A percentile compares a stretch with the other conserved stretches of the same genome.
phyloP scores from a whole-genome alignment of 1,140 invertebrate genomes.

The Rhizoglyphus robini region DNA sequence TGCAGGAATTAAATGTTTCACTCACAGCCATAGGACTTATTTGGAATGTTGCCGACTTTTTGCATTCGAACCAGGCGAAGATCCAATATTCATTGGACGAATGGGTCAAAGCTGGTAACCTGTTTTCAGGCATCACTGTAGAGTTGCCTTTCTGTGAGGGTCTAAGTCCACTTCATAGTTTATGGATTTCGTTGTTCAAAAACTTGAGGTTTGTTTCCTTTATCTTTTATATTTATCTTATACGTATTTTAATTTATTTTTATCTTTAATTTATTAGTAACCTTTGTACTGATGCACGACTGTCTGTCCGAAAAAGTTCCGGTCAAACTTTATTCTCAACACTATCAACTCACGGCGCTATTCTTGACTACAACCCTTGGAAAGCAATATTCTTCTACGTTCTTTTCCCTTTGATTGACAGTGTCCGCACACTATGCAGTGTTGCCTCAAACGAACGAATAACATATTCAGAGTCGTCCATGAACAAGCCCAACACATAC shows the following conservation, averaged over 20 bases:
- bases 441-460: slow-evolving; percentile 87
- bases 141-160: background rate
- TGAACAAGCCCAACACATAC: background rate
- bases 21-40: slow-evolving; percentile 91
- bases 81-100: slow-evolving; percentile 53
- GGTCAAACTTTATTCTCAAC: slow-evolving; percentile 96
- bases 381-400: slow-evolving; percentile 68
- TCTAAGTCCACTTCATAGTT: background rate
- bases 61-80: slow-evolving; percentile 85
- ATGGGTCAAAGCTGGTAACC: slow-evolving; percentile 28
- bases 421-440: slow-evolving; percentile 73
- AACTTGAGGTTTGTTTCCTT: slow-evolving; percentile 32
- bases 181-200: slow-evolving; percentile 85
- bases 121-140: background rate
- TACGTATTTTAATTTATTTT: background rate
- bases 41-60: slow-evolving; percentile 96
- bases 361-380: slow-evolving; percentile 76
- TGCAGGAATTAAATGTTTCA: slow-evolving; percentile 92
- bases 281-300: slow-evolving; percentile 82
- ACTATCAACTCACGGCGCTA: slow-evolving; percentile 79
- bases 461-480: slow-evolving; percentile 44
- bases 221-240: slow-evolving; percentile 2
- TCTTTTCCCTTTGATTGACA: slow-evolving; percentile 85
- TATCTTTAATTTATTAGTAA: slow-evolving; percentile 53
- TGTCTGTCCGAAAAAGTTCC: slow-evolving; percentile 92